Evolutionary conservation across 1,140 invertebrate species (phyloP).

Genomic region (Euborellia annulipes): DNA sequence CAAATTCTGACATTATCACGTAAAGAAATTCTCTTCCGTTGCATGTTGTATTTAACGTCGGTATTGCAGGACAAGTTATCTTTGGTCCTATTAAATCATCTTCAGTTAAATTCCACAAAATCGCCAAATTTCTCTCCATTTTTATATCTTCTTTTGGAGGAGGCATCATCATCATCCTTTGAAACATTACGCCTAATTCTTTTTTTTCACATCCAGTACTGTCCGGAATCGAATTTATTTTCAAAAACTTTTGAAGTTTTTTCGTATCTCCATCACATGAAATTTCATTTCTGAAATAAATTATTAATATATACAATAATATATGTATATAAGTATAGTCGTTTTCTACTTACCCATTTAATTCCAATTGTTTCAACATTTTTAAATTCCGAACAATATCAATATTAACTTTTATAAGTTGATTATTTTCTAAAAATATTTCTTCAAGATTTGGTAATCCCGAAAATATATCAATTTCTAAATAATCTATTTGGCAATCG

Average conservation of each 20-base stretch:
- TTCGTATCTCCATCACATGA: conserved; percentile 1
- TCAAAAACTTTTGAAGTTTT: neutral
- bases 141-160: neutral
- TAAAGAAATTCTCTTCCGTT: too few species aligned
- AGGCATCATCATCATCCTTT: neutral
- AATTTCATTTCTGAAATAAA: conserved; percentile 6
- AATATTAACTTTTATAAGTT: neutral
- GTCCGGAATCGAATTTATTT: neutral
- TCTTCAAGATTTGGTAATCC: neutral
- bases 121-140: neutral
- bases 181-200: neutral
- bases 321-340: neutral
- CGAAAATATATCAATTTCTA: neutral
- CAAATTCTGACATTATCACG: too few species aligned
- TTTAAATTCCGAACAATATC: neutral
- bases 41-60: too few species aligned
- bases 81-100: neutral
- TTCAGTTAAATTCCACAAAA: neutral
- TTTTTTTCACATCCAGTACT: neutral
- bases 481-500: neutral
- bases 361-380: neutral
- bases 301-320: neutral
- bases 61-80: too few species aligned
- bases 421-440: neutral
- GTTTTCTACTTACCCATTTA: conserved; percentile 1